A percentile compares a stretch with the other conserved stretches of the same genome.
These are phyloP conservation scores for Lasioglossum lativentre DNA, from an alignment of 2,888 invertebrate species.

Conservation along the genomic window DNA sequence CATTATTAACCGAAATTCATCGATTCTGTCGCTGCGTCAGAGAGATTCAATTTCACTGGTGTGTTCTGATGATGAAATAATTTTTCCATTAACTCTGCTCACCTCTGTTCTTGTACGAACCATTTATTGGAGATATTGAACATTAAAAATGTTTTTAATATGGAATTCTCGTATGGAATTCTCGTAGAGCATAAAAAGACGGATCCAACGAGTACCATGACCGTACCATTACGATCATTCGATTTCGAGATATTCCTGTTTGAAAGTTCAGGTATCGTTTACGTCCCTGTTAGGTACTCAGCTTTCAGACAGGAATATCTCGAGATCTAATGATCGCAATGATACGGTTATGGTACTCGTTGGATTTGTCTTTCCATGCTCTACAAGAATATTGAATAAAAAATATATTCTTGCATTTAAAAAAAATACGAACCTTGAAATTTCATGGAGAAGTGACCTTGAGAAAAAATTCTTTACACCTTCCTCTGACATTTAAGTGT, in stretches of 20 bases:
- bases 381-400: not conserved
- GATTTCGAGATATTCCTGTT: not conserved
- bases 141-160: too few relatives aligned
- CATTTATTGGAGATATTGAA: too few relatives aligned
- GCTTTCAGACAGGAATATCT: not conserved
- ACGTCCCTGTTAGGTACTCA: too few relatives aligned
- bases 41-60: not conserved
- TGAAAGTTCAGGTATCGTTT: too few relatives aligned
- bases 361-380: not conserved
- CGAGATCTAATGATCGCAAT: not conserved
- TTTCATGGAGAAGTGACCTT: too few relatives aligned
- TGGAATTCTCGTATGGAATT: too few relatives aligned
- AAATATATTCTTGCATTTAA: too few relatives aligned
- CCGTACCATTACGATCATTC: not conserved
- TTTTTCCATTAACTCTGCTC: not conserved
- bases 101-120: not conserved
- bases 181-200: not conserved
- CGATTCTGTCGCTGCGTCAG: not conserved
- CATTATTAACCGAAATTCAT: constrained; percentile 9
- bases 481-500: not conserved
- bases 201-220: too few relatives aligned
- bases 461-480: too few relatives aligned
- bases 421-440: too few relatives aligned
- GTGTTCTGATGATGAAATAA: not conserved
- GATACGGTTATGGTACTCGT: not conserved